phyloP scores from a whole-genome alignment of 2,113 vertebrate species.

The Corvus moneduloides region DNA sequence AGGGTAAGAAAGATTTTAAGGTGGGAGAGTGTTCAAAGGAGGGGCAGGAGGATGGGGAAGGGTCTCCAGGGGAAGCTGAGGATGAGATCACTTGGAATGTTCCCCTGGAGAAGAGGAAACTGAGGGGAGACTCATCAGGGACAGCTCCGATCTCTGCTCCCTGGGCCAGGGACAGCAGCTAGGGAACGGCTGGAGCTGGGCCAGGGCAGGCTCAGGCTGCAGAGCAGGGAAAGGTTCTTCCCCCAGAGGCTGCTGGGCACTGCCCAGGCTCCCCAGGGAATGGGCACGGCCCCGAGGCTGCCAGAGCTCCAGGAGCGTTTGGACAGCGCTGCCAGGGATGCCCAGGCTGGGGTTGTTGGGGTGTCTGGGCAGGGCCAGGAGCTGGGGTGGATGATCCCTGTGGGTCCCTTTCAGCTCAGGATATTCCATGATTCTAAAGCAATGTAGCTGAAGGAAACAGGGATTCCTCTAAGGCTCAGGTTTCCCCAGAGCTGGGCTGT shows the following conservation, averaged over 20 bases:
- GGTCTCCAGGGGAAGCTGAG: background rate
- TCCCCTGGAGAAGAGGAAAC: background rate
- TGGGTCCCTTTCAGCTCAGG: fast-evolving
- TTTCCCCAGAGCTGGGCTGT: background rate
- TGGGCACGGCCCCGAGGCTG: background rate
- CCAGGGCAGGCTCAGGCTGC: background rate
- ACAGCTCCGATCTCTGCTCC: fast-evolving
- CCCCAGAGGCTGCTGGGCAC: background rate
- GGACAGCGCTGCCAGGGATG: background rate
- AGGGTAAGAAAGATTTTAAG: background rate
- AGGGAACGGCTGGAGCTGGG: background rate
- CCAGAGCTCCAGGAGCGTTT: background rate
- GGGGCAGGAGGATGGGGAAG: background rate
- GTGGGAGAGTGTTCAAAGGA: background rate
- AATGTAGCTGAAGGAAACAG: background rate
- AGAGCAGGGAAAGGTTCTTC: background rate
- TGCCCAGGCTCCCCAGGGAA: background rate
- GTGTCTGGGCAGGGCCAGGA: background rate
- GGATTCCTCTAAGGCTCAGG: background rate
- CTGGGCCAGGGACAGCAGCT: background rate
- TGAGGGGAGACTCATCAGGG: background rate
- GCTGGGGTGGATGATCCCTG: fast-evolving
- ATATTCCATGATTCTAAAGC: fast-evolving
- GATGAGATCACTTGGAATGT: background rate
- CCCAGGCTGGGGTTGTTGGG: background rate